These are phyloP conservation scores for Chydorus sphaericus DNA, from an alignment of 2,888 invertebrate genomes.

Conservation along the genomic window DNA sequence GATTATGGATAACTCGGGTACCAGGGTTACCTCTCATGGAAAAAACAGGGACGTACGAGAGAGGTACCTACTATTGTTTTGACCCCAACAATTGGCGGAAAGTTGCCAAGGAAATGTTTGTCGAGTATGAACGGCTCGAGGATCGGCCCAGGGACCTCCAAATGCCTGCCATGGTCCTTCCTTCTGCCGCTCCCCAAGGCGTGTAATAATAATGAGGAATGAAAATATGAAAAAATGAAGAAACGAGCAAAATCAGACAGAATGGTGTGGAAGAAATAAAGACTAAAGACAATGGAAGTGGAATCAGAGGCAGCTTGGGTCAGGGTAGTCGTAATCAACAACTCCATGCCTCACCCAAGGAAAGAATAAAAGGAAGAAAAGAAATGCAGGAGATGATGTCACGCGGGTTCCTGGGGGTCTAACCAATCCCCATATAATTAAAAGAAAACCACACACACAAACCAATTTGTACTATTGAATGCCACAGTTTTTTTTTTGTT, in stretches of 20 bases:
- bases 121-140: slow-evolving; percentile 98
- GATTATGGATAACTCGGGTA: slow-evolving; percentile 96
- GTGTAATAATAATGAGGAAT: not conserved
- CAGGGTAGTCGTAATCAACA: too few species aligned
- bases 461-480: slow-evolving; percentile 8
- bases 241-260: not conserved
- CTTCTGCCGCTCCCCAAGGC: slow-evolving; percentile 5
- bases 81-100: slow-evolving; percentile 99
- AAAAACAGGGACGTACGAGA: slow-evolving; percentile 90
- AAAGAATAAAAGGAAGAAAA: too few species aligned
- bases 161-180: slow-evolving; percentile 4
- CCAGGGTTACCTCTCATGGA: slow-evolving; percentile 87
- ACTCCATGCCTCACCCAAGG: too few species aligned
- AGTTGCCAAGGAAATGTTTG: slow-evolving; percentile 94
- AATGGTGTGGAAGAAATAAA: too few species aligned
- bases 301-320: too few species aligned
- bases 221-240: not conserved
- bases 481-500: slow-evolving; percentile 7
- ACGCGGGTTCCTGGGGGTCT: too few species aligned
- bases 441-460: slow-evolving; percentile 1
- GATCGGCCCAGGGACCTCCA: slow-evolving; percentile 47
- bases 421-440: too few species aligned
- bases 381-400: slow-evolving; percentile 1
- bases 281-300: too few species aligned
- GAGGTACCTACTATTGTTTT: slow-evolving; percentile 98